Evolutionary conservation across 2,113 vertebrate species (phyloP), one percentile per base, ranked within the genome.

Genomic region (Nansenia antarctica): DNA sequence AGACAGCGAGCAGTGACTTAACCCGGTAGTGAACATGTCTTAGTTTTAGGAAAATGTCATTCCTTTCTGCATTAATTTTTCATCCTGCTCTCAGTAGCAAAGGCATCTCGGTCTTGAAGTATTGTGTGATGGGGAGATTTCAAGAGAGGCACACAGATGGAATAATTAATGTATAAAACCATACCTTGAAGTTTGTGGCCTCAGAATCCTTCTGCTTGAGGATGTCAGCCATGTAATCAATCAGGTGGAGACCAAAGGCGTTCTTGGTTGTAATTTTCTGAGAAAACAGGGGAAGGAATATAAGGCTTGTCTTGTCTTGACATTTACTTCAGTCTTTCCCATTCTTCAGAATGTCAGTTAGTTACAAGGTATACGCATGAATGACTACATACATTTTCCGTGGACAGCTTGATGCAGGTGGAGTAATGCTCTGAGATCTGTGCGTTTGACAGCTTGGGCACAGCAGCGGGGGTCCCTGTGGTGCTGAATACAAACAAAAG

Each of bases 221-320:
- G 73, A 99, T 95, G 14, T 98, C 93, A 0, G 91, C 85, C 94
- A 99, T 96, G 47, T 96, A 98, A 87, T 99, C 96, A 53, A 99
- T 99, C 68, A 99, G 87, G 81, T 98, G 94, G 20, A 99, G 90
- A 35, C 94, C 96, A 71, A 99, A 99, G 4, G 94, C 98, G 58
- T 99, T 99, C 86, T 97, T 99, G 0, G 93, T 95, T 64, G 95
- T 99, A 72, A 99, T 99, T 98, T 98, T 99, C 98, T 99, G 75
- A 4, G 8, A 34, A 66, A 42, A 59, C 2, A n/a, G n/a, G n/a
- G n/a, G 26, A 35, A 68, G 5, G 58, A 3, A 31, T 7, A 45
- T 15, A 49, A 49, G 45, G 45, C 45, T 49, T n/a, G n/a, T n/a
- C n/a, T 49, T 49, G 45, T 5, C 5, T 37, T 22, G 20, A 49